These are phyloP conservation scores for Enteromius paludinosus DNA, from an alignment of 2,797 vertebrate species.

Conservation along the genomic window DNA sequence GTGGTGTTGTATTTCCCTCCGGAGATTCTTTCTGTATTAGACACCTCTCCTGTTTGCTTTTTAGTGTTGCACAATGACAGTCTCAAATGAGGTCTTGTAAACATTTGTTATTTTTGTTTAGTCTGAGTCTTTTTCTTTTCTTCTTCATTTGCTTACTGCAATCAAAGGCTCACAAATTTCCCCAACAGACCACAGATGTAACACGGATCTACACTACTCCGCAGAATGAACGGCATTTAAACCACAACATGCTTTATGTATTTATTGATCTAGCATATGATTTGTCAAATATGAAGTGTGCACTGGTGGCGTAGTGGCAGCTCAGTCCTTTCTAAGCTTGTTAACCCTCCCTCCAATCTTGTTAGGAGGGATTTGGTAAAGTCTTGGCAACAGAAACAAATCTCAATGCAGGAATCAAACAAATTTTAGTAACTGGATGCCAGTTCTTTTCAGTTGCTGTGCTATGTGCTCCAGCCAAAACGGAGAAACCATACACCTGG, in stretches of 20 bases:
- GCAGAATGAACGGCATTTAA: background rate
- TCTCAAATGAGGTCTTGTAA: constrained; percentile 29
- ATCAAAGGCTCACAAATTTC: background rate
- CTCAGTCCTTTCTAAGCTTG: constrained; percentile 55
- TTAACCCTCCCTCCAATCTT: constrained; percentile 51
- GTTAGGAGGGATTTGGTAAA: constrained; percentile 47
- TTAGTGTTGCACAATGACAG: constrained; percentile 12
- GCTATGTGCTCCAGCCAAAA: background rate
- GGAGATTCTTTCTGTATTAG: constrained; percentile 37
- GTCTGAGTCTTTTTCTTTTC: constrained; percentile 10
- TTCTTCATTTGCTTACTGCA: background rate
- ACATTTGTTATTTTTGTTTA: constrained; percentile 41
- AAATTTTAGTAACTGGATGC: background rate
- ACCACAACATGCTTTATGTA: background rate
- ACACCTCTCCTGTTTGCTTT: constrained; percentile 41
- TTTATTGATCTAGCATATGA: background rate
- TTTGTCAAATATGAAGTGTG: background rate
- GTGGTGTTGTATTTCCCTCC: constrained; percentile 32
- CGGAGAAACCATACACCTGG: background rate
- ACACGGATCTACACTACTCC: background rate
- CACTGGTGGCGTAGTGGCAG: constrained; percentile 27
- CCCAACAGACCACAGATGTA: background rate
- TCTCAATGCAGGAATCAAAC: background rate
- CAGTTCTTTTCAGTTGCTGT: background rate
- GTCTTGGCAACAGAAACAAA: constrained; percentile 48